phyloP scores from a whole-genome alignment of 2,113 vertebrate genomes.

The Pterocles burchelli region DNA sequence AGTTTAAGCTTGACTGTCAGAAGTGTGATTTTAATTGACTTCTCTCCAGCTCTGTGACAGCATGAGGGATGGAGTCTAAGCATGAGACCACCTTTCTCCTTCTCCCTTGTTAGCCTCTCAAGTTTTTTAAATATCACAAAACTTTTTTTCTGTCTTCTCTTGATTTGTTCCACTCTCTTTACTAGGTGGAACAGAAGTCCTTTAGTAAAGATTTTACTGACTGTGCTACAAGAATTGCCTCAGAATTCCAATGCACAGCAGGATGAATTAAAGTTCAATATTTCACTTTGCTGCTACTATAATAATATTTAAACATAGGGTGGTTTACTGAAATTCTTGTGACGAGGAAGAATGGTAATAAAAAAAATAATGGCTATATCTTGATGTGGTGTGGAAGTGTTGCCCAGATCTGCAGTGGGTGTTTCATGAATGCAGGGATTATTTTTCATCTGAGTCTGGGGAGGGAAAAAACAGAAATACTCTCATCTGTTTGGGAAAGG shows the following conservation, averaged over 20 bases:
- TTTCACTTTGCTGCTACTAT: background rate
- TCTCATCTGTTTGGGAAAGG: background rate
- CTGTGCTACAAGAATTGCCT: background rate
- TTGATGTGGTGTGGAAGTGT: background rate
- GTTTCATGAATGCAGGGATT: background rate
- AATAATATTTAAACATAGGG: constrained; percentile 22
- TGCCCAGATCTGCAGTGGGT: background rate
- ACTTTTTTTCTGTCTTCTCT: background rate
- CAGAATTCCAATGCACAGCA: background rate
- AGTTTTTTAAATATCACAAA: background rate
- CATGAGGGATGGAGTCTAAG: background rate
- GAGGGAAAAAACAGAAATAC: background rate
- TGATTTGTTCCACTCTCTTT: background rate
- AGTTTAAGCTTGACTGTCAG: background rate
- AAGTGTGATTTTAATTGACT: constrained; percentile 3
- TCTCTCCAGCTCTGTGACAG: background rate
- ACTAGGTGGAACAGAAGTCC: background rate
- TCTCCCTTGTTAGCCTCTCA: background rate
- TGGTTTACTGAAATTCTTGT: constrained; percentile 1
- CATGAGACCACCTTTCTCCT: background rate
- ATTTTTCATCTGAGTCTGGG: background rate
- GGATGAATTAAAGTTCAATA: background rate
- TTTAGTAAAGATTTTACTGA: background rate
- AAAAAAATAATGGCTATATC: background rate
- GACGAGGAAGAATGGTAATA: background rate